Conservation (phyloP, 2,888 invertebrate genomes). For the Neocrepidodera transversa region DNA sequence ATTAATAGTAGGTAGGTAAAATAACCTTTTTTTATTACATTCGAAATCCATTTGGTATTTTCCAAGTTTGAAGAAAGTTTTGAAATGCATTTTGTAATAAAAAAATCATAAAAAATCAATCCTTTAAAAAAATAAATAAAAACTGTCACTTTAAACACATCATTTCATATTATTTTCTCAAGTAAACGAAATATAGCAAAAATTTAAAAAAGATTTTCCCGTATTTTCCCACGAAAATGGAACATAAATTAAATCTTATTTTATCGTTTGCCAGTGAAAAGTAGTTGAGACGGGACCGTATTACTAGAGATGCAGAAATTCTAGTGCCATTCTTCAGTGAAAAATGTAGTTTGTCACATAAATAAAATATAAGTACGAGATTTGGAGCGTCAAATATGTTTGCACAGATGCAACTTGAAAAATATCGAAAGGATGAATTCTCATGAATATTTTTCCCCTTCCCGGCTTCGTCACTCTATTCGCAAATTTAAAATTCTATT, state of each 20-base stretch:
- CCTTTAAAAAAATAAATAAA: too few relatives aligned
- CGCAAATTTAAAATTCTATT: conserved; percentile 26
- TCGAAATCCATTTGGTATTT: too few relatives aligned
- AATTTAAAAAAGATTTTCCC: too few relatives aligned
- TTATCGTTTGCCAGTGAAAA: conserved; percentile 23
- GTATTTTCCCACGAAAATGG: conserved; percentile 4
- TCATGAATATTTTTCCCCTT: conserved; percentile 25
- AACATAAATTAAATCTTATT: conserved; percentile 23
- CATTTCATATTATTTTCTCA: too few relatives aligned
- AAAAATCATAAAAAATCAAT: too few relatives aligned
- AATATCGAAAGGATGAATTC: conserved; percentile 16
- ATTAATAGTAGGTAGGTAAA: too few relatives aligned
- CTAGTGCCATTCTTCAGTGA: conserved; percentile 24
- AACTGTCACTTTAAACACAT: too few relatives aligned
- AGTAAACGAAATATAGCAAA: too few relatives aligned
- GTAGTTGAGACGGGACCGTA: conserved; percentile 21
- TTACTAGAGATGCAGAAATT: conserved; percentile 19
- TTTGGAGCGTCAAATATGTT: conserved; percentile 30
- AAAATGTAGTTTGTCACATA: conserved; percentile 30
- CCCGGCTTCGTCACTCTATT: conserved; percentile 12
- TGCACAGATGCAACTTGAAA: conserved; percentile 27
- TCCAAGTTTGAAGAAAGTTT: too few relatives aligned
- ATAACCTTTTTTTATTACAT: too few relatives aligned
- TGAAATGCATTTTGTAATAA: too few relatives aligned
- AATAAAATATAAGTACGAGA: conserved; percentile 32